Evolutionary conservation across 2,113 vertebrate species (phyloP).

Genomic region (Nettapus auritus): DNA sequence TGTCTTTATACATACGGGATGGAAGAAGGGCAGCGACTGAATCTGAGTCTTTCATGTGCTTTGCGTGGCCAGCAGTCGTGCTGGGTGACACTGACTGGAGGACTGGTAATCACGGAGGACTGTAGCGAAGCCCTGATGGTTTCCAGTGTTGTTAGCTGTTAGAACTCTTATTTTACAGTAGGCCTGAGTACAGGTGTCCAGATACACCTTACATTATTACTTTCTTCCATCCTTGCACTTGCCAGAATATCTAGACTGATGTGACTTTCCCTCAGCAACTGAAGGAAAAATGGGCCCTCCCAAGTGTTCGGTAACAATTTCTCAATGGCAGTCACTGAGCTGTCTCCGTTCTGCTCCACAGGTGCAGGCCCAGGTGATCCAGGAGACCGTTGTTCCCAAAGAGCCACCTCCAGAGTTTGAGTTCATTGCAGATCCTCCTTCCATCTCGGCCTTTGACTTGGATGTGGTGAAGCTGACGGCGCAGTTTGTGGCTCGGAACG

Average conservation of each 20-base stretch:
- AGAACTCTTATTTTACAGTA: rapidly evolving
- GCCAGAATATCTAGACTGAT: no score
- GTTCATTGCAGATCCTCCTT: slow-evolving; percentile 97
- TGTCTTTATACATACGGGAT: background rate
- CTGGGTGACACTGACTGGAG: background rate
- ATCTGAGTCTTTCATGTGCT: rapidly evolving
- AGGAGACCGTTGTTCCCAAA: slow-evolving; percentile 92
- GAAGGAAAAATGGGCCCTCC: background rate
- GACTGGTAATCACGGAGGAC: background rate
- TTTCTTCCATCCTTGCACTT: background rate
- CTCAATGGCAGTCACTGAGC: background rate
- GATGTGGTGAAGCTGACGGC: slow-evolving; percentile 98
- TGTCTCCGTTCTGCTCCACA: background rate
- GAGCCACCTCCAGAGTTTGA: slow-evolving; percentile 96
- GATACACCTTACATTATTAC: rapidly evolving
- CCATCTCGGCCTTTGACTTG: slow-evolving; percentile 96
- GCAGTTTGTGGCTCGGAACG: slow-evolving; percentile 96
- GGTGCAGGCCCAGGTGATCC: slow-evolving; percentile 97
- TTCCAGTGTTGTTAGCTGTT: background rate
- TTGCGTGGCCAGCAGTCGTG: rapidly evolving
- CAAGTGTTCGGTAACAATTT: rapidly evolving
- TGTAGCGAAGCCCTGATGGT: rapidly evolving
- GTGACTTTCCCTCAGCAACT: rapidly evolving
- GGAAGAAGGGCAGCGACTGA: no score
- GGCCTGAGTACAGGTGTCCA: background rate